Evolutionary conservation across 2,797 vertebrate species (phyloP).

Genomic region (Phalloptychus januarius): DNA sequence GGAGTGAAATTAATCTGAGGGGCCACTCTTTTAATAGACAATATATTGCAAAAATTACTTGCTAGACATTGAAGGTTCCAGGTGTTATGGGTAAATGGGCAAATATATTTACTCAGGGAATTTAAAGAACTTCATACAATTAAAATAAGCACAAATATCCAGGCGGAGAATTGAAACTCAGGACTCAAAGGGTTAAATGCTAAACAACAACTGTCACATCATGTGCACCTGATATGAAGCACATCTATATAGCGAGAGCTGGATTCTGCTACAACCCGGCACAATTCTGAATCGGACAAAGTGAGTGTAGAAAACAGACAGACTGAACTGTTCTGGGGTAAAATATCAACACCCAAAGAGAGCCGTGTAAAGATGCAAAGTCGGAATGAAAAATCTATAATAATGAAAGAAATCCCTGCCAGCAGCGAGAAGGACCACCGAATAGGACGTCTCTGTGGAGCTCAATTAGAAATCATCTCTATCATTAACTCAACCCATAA

Average conservation of each 20-base stretch:
- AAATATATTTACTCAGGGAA: too few species aligned
- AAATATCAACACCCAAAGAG: neutral
- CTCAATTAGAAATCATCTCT: slow-evolving; percentile 74
- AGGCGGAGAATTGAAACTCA: too few species aligned
- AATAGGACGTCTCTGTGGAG: slow-evolving; percentile 60
- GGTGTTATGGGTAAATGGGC: too few species aligned
- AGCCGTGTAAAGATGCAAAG: neutral
- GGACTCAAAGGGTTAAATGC: too few species aligned
- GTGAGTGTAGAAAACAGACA: neutral
- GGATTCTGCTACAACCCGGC: neutral
- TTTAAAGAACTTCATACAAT: too few species aligned
- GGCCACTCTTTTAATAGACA: too few species aligned
- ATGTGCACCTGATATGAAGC: neutral
- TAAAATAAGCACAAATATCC: too few species aligned
- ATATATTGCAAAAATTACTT: too few species aligned
- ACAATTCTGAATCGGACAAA: neutral
- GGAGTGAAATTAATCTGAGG: too few species aligned
- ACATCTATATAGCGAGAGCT: neutral
- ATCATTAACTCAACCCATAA: slow-evolving; percentile 77
- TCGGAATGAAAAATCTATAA: slow-evolving; percentile 38
- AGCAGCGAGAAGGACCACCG: slow-evolving; percentile 50
- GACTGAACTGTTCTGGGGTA: neutral
- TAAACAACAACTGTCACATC: too few species aligned
- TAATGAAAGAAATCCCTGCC: slow-evolving; percentile 63
- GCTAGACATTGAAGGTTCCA: too few species aligned